Percentiles rank a stretch among this genome's conserved stretches.
Evolutionary conservation across 2,797 vertebrate species (phyloP).

Genomic region (Anableps anableps): DNA sequence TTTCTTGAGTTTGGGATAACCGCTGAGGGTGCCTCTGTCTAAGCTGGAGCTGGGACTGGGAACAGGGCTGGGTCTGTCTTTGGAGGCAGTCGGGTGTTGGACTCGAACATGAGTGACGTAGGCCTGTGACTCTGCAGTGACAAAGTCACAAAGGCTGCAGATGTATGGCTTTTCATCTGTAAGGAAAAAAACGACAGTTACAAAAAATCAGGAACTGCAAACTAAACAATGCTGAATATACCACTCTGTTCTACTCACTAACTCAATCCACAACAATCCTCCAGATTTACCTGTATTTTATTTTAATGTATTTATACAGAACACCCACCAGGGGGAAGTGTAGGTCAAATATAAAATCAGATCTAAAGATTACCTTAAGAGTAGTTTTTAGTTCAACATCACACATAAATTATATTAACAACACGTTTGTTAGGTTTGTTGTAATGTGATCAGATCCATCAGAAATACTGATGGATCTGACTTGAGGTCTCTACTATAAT

Average conservation of each 20-base stretch:
- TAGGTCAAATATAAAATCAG: constrained; percentile 19
- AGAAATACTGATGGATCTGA: not conserved
- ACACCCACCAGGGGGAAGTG: constrained; percentile 70
- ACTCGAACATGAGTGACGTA: constrained; percentile 76
- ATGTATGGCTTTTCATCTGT: constrained; percentile 86
- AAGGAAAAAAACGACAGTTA: constrained; percentile 40
- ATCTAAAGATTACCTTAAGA: not conserved
- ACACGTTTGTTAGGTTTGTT: not conserved
- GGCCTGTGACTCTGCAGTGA: constrained; percentile 70
- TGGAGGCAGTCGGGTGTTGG: constrained; percentile 62
- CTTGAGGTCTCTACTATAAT: not conserved
- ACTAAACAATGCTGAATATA: not conserved
- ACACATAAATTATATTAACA: not conserved
- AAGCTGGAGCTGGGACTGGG: constrained; percentile 57
- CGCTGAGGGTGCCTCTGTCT: constrained; percentile 54
- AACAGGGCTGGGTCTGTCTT: constrained; percentile 47
- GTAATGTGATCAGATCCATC: not conserved
- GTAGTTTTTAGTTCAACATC: not conserved
- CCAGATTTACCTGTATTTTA: constrained; percentile 13
- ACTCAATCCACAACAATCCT: constrained; percentile 13
- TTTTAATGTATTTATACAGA: constrained; percentile 25
- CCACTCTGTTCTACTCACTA: not conserved
- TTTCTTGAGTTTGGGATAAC: constrained; percentile 73
- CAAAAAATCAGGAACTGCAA: constrained; percentile 29
- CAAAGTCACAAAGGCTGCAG: constrained; percentile 82